Percentiles rank a stretch among this genome's conserved stretches.
phyloP scores from a whole-genome alignment of 2,888 invertebrate genomes.

The Apocheima hispidaria region DNA sequence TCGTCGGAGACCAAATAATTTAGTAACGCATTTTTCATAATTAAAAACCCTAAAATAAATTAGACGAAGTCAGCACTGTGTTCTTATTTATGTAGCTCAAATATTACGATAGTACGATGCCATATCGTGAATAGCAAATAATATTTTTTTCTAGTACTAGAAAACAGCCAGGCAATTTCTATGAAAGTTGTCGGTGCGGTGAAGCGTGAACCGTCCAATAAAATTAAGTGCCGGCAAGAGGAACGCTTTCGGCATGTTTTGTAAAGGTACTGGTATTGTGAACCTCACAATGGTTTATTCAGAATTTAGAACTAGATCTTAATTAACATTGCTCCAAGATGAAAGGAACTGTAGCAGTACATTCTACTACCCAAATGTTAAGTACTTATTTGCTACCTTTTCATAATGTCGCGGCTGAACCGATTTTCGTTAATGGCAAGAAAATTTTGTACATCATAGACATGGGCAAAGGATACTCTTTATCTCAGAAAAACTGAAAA shows the following conservation, averaged over 20 bases:
- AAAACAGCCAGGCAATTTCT: background rate
- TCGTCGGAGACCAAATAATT: too few relatives aligned
- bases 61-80: too few relatives aligned
- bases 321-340: background rate
- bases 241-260: slow-evolving; percentile 9
- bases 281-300: background rate
- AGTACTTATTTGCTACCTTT: too few relatives aligned
- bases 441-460: background rate
- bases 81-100: too few relatives aligned
- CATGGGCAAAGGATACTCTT: background rate
- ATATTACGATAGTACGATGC: too few relatives aligned
- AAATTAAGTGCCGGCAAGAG: slow-evolving; percentile 13
- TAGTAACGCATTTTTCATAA: too few relatives aligned
- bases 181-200: slow-evolving; percentile 2
- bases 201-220: slow-evolving; percentile 19
- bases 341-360: background rate
- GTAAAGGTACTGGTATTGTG: slow-evolving; percentile 7
- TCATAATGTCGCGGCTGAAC: background rate
- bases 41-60: too few relatives aligned
- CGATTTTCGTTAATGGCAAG: background rate
- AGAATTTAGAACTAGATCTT: background rate
- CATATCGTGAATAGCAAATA: too few relatives aligned
- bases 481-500: background rate
- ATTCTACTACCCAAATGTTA: background rate
- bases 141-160: too few relatives aligned